Evolutionary conservation across 2,113 vertebrate genomes (phyloP).

Genomic region (Garra rufa): DNA sequence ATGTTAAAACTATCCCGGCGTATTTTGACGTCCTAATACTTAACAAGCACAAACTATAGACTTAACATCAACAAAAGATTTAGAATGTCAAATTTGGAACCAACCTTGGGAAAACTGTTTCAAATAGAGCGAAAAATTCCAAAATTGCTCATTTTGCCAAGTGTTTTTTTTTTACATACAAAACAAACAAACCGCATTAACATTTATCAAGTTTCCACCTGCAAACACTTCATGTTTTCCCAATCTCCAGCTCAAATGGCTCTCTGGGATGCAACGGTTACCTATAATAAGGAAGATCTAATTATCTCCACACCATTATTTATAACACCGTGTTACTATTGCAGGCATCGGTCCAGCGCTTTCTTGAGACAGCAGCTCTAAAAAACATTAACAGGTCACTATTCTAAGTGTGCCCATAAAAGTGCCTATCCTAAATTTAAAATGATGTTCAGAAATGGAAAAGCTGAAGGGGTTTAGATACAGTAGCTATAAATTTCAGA

Average conservation of each 20-base stretch:
- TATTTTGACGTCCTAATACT: background rate
- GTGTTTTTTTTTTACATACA: background rate
- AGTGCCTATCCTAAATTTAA: constrained; percentile 28
- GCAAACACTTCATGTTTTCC: constrained; percentile 16
- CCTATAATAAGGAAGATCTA: background rate
- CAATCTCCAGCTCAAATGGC: background rate
- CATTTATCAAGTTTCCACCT: background rate
- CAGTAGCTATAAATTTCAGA: background rate
- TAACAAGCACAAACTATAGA: background rate
- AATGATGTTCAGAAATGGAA: constrained; percentile 20
- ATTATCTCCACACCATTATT: constrained; percentile 18
- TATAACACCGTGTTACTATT: constrained; percentile 15
- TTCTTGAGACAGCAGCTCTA: background rate
- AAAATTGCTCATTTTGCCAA: background rate
- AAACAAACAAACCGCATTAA: background rate
- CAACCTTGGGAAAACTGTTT: background rate
- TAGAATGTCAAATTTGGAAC: background rate
- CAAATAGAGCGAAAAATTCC: background rate
- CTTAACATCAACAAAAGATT: background rate
- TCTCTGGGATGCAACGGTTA: background rate
- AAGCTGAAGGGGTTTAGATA: constrained; percentile 2
- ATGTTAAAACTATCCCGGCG: background rate
- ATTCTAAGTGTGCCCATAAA: constrained; percentile 20
- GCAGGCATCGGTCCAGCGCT: background rate
- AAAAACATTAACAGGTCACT: background rate